A percentile compares a stretch with the other conserved stretches of the same genome.
These are phyloP conservation scores for Diglossa cyanea DNA, from an alignment of 2,797 vertebrate genomes.

Conservation along the genomic window DNA sequence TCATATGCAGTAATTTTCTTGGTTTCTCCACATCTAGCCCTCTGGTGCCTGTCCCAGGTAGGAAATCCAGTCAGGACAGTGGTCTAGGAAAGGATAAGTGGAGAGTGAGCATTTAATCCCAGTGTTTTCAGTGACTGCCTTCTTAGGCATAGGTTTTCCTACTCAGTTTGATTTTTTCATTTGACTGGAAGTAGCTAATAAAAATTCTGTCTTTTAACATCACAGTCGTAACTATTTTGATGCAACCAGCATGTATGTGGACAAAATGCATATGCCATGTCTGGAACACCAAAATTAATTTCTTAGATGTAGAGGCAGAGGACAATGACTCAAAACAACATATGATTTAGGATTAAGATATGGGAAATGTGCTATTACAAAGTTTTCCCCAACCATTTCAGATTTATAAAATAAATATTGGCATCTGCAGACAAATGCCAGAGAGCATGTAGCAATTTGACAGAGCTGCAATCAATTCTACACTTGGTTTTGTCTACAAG, in stretches of 20 bases:
- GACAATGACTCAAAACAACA: neutral
- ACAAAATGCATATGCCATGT: neutral
- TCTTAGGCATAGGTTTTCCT: neutral
- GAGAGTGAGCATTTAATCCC: neutral
- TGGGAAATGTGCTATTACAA: neutral
- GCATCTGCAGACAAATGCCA: neutral
- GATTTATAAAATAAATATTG: slow-evolving; percentile 22
- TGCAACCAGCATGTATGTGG: neutral
- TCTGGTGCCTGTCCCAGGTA: neutral
- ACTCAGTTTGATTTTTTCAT: neutral
- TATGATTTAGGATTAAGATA: neutral
- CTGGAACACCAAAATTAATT: neutral
- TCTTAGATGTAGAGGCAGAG: neutral
- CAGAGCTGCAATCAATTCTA: neutral
- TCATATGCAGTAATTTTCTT: neutral
- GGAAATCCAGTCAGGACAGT: neutral
- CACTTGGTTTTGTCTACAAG: neutral
- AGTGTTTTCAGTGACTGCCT: neutral
- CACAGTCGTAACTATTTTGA: neutral
- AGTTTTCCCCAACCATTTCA: neutral
- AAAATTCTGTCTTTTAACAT: neutral
- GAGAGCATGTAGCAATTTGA: neutral
- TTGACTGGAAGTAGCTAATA: neutral
- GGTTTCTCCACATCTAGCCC: neutral
- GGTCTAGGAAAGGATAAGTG: neutral